A percentile compares a stretch with the other conserved stretches of the same genome.
phyloP scores from a whole-genome alignment of 2,797 vertebrate species.

The Denticeps clupeoides region DNA sequence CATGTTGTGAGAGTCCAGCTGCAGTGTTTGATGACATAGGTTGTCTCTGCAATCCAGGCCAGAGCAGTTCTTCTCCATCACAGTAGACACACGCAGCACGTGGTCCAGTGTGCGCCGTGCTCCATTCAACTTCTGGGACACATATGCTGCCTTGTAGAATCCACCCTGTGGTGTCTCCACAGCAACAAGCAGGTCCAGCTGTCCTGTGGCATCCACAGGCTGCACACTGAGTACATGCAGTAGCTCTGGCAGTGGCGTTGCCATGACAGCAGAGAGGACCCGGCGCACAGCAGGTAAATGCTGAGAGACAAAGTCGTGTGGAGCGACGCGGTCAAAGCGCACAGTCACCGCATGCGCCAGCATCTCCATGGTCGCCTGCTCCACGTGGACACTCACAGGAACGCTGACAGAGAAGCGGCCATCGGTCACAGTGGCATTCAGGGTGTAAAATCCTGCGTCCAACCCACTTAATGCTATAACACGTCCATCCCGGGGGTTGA shows the following conservation, averaged over 20 bases:
- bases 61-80: constrained; percentile 94
- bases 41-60: constrained; percentile 88
- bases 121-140: constrained; percentile 88
- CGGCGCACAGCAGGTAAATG: constrained; percentile 76
- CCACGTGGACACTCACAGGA: constrained; percentile 78
- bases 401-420: constrained; percentile 85
- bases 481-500: constrained; percentile 82
- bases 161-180: constrained; percentile 70
- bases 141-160: constrained; percentile 85
- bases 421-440: constrained; percentile 90
- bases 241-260: constrained; percentile 73
- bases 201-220: constrained; percentile 73
- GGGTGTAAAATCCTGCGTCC: constrained; percentile 79
- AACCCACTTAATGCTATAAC: constrained; percentile 87
- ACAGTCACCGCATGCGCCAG: constrained; percentile 84
- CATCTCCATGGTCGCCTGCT: constrained; percentile 79
- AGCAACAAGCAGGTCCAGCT: constrained; percentile 86
- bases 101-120: constrained; percentile 82
- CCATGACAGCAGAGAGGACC: constrained; percentile 65
- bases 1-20: constrained; percentile 81
- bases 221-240: constrained; percentile 89
- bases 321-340: constrained; percentile 81
- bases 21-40: constrained; percentile 81
- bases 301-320: constrained; percentile 81
- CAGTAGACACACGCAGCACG: constrained; percentile 77